Evolutionary conservation across 2,113 vertebrate species (phyloP), one percentile per base, ranked within the genome.

Genomic region (Globicephala melas): DNA sequence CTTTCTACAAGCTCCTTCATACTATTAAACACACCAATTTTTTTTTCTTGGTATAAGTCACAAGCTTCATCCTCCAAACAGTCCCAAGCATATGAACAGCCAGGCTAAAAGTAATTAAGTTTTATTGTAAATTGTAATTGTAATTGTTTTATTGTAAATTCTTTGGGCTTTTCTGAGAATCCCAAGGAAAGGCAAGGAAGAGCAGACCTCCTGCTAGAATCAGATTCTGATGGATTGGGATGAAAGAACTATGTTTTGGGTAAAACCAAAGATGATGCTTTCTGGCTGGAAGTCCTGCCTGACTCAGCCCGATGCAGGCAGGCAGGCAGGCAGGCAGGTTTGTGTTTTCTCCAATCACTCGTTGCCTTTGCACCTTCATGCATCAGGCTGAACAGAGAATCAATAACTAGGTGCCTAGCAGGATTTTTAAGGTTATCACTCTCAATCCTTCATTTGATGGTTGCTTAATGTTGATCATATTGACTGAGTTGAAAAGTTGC

Each of bases 401-500:
- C 97, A 73, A 96, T 97, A 95, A 31, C 88, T 31, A 85, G 70
- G 50, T 65, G 55, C 0, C 3, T 79, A 38, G 91, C 38, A 87
- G 85, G 89, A 3, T 80, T 84, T 96, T 76, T 47, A 92, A 13
- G 9, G 91, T 95, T 95, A 88, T 67, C 94, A 36, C 70, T 95
- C 77, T 63, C 63, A 63, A 31, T 65, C 5, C 2, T 86, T 81
- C 88, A 85, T 0, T 8, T 81, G 96, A 97, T 91, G 91, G 97
- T 95, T 71, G 47, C 83, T 73, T 80, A 85, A 50, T 50, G 82
- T 36, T 86, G 93, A 96, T 95, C 82, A 33, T 63, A 83, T 20
- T 23, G 94, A 95, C 62, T 38, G 62, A 89, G 92, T 81, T 96
- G 87, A 96, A 94, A 98, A 97, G 86, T 38, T 90, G 95, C 88